Evolutionary conservation across 2,797 vertebrate species (phyloP), one percentile per base, ranked within the genome.

Genomic region (Malurus leucopterus): DNA sequence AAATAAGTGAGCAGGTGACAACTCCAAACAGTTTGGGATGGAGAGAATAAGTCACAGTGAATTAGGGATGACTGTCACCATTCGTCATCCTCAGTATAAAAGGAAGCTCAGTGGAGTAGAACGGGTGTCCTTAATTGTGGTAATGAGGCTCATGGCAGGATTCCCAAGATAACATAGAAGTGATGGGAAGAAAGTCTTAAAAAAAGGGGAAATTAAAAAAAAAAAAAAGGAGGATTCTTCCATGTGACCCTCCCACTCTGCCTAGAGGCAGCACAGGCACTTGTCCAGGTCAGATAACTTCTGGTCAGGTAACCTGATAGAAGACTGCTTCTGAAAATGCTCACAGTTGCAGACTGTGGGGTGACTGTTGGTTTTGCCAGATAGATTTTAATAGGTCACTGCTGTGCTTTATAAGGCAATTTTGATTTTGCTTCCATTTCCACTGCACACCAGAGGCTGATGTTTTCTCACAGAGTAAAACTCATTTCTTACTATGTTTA

Each of bases 191-290:
- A 7, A 82, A 36, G 23, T 22, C 55, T 69, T 57, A 57, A 50
- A 75, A 59, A 15, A 3, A 4, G 63, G 50, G 14, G 22, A 30
- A 74, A 17, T 9, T 43, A 18, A 43, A 43, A 44, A 44, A 44
- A 43, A 59, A 14, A 3, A 3, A 74, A 46, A 9, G 23, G 32
- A 74, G 3, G 4, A 1, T 63, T 86, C 3, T 59, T 53, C 57
- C 57, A 7, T 0, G 0, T 3, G 9, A 13, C 15, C 1, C 1
- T 3, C 9, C 13, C 0, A 2, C 38, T 27, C 40, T 40, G 51
- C 0, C 0, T 7, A 14, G 27, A 38, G 54, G 16, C 58, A 46
- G 29, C 0, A 0, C 3, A 2, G 67, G 54, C 7, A 8, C 36
- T 21, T 71, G 46, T 23, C 21, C 13, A 14, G 30, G 24, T 47